Evolutionary conservation across 1,140 invertebrate species (phyloP).

Genomic region (Meloidogyne exigua): DNA sequence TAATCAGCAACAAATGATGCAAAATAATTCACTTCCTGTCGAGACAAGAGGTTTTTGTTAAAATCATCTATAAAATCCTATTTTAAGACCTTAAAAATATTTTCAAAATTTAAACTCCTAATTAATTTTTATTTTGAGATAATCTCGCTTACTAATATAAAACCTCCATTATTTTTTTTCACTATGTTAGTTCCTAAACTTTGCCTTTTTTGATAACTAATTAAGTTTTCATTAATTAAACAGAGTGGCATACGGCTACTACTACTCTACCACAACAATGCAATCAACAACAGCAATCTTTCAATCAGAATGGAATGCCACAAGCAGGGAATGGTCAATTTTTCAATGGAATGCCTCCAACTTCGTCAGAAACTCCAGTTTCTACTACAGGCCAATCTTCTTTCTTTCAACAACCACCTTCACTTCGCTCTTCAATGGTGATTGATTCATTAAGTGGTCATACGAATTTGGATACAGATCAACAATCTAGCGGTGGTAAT

Average conservation of each 20-base stretch:
- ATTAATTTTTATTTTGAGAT: no score
- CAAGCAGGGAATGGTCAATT: background rate
- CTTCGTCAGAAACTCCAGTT: background rate
- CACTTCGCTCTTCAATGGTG: background rate
- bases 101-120: no score
- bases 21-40: background rate
- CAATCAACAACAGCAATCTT: background rate
- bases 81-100: no score
- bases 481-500: background rate
- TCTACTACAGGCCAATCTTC: background rate
- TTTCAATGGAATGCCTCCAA: background rate
- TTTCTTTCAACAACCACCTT: background rate
- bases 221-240: background rate
- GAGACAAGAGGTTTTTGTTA: no score
- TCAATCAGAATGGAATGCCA: background rate
- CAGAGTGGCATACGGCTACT: background rate
- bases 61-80: no score
- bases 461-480: background rate
- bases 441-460: background rate
- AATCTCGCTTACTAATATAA: no score
- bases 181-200: no score
- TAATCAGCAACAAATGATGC: constrained; percentile 2
- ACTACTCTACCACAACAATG: background rate
- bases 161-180: no score
- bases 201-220: no score